These are phyloP conservation scores for Neuroscelio doddi DNA, from an alignment of 2,888 invertebrate genomes.

Conservation along the genomic window DNA sequence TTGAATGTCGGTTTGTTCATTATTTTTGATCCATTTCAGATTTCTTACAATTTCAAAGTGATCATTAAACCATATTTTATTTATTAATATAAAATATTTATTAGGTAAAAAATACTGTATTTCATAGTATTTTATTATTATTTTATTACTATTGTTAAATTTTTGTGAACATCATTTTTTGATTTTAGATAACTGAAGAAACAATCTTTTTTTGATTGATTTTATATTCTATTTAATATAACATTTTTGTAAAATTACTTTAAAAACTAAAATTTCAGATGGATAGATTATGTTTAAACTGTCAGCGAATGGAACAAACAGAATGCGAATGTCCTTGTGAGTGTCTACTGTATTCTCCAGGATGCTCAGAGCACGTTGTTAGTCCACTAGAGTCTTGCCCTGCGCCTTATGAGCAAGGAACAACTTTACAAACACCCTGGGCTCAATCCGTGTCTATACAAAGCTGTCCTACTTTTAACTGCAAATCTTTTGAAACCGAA, in stretches of 20 bases:
- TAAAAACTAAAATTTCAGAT: constrained; percentile 69
- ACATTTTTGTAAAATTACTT: too few species aligned
- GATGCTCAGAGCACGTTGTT: constrained; percentile 67
- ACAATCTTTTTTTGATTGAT: too few species aligned
- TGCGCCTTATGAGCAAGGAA: constrained; percentile 64
- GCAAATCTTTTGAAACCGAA: constrained; percentile 78
- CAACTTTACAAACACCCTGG: constrained; percentile 58
- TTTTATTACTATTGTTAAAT: constrained; percentile 1
- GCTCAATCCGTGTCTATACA: constrained; percentile 74
- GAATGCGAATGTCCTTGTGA: constrained; percentile 97
- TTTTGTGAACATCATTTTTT: constrained; percentile 6
- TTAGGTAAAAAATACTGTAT: too few species aligned
- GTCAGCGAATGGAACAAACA: constrained; percentile 93
- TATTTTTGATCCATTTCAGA: too few species aligned
- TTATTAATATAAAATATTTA: too few species aligned
- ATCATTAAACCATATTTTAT: too few species aligned
- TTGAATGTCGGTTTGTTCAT: too few species aligned
- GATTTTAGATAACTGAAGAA: too few species aligned
- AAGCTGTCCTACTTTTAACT: constrained; percentile 80
- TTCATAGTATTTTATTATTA: too few species aligned
- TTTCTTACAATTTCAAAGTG: too few species aligned
- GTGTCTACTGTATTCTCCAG: constrained; percentile 78
- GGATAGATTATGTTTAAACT: constrained; percentile 91
- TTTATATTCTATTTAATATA: too few species aligned
- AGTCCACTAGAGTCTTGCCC: constrained; percentile 59